Evolutionary conservation across 1,140 invertebrate species (phyloP), one percentile per base, ranked within the genome.

Genomic region (Calycopis cecrops): DNA sequence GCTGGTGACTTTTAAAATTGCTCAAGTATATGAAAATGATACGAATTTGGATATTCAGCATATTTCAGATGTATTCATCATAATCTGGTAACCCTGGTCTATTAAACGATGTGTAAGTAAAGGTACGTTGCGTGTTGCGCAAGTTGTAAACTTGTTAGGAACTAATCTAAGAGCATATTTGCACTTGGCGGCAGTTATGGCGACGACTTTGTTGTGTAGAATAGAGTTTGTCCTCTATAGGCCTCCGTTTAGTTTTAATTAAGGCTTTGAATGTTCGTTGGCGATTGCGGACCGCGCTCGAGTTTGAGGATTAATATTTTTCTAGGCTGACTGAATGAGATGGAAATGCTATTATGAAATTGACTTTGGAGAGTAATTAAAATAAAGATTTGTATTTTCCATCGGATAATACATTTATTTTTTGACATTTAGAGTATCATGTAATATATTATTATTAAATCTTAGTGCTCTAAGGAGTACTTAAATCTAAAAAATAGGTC

Each of bases 191-290:
- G 63, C 65, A 67, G 73, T 69, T 71, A 69, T 71, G 69, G 70
- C 64, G 55, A 52, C 52, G 57, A 57, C 64, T 71, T 76, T 76
- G 70, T 79, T 71, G 67, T 79, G 70, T 69, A 65, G 48, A 58
- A 52, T 61, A 65, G 57, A 55, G 67, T 69, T 73, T 71, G 73
- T 77, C 69, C 61, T 67, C 63, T 62, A 48, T 51, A 59, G 63
- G 56, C 63, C 67, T 52, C 52, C 66, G 71, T 66, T 81, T 68
- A 72, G 67, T 76, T 78, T 76, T 77, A 77, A 77, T 77, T 74
- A 79, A 76, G 57, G 56, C 67, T 76, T 69, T 66, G 62, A 77
- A 59, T 73, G 67, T 69, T 74, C 63, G 70, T 66, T 69, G 69
- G 33, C 35, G 60, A 62, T 62, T 62, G 52, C 55, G 55, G 52